Conservation (phyloP, 2,797 vertebrate genomes). For the Spizella passerina region DNA sequence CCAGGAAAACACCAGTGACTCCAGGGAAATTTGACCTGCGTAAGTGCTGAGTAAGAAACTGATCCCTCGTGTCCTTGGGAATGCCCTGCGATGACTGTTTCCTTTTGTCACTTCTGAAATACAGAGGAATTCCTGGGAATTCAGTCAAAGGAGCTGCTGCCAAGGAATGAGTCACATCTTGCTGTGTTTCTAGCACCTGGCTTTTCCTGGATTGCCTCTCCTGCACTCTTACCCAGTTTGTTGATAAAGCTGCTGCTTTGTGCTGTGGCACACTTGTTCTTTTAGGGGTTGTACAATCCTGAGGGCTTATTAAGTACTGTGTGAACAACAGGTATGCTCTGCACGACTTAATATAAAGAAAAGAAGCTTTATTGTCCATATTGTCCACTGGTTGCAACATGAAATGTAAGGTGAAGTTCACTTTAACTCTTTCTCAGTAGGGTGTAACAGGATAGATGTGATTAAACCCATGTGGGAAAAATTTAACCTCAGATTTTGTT, state of each 20-base stretch:
- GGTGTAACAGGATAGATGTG: neutral
- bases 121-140: constrained; percentile 45
- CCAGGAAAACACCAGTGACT: constrained; percentile 40
- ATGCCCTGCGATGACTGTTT: constrained; percentile 42
- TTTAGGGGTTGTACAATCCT: neutral
- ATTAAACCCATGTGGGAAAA: neutral
- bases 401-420: neutral
- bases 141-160: neutral
- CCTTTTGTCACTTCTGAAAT: neutral
- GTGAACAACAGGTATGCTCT: neutral
- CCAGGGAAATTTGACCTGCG: constrained; percentile 45
- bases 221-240: rapidly evolving
- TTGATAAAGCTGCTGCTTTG: neutral
- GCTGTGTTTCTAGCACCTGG: neutral
- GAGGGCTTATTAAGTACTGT: neutral
- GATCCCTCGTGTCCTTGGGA: neutral
- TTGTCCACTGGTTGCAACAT: neutral
- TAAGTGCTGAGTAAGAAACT: constrained; percentile 42
- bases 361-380: neutral
- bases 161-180: constrained; percentile 30
- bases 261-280: neutral
- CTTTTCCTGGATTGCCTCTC: constrained; percentile 41
- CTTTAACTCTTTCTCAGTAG: neutral
- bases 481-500: neutral
- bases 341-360: neutral